phyloP scores from a whole-genome alignment of 2,888 invertebrate genomes.

The Keiferia lycopersicella region DNA sequence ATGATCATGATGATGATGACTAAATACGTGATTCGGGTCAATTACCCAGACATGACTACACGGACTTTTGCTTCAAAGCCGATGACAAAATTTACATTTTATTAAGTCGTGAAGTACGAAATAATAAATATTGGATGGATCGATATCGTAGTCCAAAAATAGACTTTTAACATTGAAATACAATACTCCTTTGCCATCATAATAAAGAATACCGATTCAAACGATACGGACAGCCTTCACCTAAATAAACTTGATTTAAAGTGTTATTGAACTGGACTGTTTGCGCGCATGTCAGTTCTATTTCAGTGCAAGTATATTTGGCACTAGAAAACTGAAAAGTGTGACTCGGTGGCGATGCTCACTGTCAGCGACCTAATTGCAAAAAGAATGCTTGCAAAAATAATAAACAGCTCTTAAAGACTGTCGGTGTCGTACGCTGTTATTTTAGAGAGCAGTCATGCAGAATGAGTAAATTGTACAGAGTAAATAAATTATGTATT shows the following conservation, averaged over 20 bases:
- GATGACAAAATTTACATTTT: too few species aligned
- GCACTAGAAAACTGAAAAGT: constrained; percentile 38
- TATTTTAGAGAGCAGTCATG: not conserved
- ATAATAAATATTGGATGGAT: too few species aligned
- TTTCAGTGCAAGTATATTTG: constrained; percentile 31
- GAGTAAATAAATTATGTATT: not conserved
- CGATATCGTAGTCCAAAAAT: too few species aligned
- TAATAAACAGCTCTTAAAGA: not conserved
- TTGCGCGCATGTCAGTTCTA: not conserved
- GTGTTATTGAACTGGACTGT: constrained; percentile 16
- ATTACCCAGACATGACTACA: too few species aligned
- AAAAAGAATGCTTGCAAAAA: not conserved
- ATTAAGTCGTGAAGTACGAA: too few species aligned
- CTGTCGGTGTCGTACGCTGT: not conserved
- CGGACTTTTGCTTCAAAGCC: too few species aligned
- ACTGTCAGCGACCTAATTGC: not conserved
- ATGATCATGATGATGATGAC: too few species aligned
- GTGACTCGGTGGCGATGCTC: not conserved
- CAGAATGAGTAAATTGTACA: constrained; percentile 6
- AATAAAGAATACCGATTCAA: constrained; percentile 4
- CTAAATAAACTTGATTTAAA: constrained; percentile 18
- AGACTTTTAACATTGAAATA: not conserved
- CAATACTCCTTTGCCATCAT: not conserved
- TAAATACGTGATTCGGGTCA: too few species aligned
- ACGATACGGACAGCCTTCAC: constrained; percentile 5